Base-by-base conservation (phyloP, 1,140 invertebrate species). In the Orchestia grillus region DNA sequence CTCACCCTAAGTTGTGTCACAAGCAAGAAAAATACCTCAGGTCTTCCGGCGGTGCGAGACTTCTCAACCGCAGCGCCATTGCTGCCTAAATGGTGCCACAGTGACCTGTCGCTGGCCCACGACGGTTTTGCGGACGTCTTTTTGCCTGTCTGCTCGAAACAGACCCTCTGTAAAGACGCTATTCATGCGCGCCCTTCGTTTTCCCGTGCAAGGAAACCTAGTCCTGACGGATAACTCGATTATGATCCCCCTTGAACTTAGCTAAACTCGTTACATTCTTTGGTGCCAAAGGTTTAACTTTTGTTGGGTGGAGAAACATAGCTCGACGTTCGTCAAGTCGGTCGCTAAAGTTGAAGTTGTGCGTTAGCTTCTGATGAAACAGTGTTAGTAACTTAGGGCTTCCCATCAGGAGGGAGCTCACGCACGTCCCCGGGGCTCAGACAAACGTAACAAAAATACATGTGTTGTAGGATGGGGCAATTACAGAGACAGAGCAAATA, bases 191-290 rank as follows among this genome's bases (percentile, higher is more conserved):
- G 44, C 43, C 11, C 92, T 44, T 47, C 92, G 92, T 94, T 94
- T 47, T 94, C 92, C 92, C 44, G 16, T 94, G 92, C 36, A 8
- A 94, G 44, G 92, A 44, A 44, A 94, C 92, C 92, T 47, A 94
- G 92, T 45, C 92, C 92, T 94, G 92, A 94, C 92, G 92, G 44
- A 94, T 94, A 94, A 94, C 92, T 94, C 92, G 92, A 94, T 94
- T 94, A 94, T 94, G 92, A 94, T 94, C 92, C 92, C 92, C 44
- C 92, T 94, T 94, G 92, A 94, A 94, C 92, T 94, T 94, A 94
- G 92, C 92, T 94, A 94, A 94, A 94, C 92, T 94, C 92, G 92
- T 94, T 94, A 94, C 92, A 94, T 94, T 94, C 92, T 94, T 94
- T 94, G 92, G 92, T 94, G 92, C 43, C 92, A 94, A 94, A 94